phyloP scores from a whole-genome alignment of 2,113 vertebrate genomes.

The Solea solea region DNA sequence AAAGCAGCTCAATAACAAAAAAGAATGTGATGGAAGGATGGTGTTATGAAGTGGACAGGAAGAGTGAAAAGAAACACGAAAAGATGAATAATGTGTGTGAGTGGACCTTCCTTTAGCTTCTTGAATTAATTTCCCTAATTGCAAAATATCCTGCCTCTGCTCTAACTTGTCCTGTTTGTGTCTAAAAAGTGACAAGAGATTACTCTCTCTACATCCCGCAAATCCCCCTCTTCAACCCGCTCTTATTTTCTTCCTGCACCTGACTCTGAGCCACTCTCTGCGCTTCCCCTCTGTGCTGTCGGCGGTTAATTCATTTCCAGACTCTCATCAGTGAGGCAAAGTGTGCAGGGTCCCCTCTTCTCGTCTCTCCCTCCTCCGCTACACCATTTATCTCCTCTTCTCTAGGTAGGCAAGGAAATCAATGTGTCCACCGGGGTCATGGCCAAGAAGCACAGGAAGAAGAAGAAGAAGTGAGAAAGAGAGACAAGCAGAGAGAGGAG shows the following conservation, averaged over 20 bases:
- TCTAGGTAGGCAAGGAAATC: constrained; percentile 56
- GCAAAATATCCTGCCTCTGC: constrained; percentile 24
- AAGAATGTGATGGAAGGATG: constrained; percentile 23
- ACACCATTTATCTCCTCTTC: constrained; percentile 44
- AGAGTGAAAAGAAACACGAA: constrained; percentile 24
- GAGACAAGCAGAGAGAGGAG: constrained; percentile 36
- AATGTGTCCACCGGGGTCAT: constrained; percentile 65
- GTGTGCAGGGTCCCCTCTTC: constrained; percentile 60
- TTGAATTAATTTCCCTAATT: constrained; percentile 40
- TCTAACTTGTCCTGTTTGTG: constrained; percentile 61
- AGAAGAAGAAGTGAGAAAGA: constrained; percentile 26
- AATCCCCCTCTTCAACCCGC: constrained; percentile 44
- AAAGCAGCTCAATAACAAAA: background rate
- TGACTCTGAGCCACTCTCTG: constrained; percentile 35
- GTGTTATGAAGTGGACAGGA: constrained; percentile 17
- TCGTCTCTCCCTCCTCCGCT: constrained; percentile 43
- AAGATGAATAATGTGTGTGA: constrained; percentile 39
- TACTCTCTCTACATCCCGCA: constrained; percentile 34
- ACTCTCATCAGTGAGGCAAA: constrained; percentile 65
- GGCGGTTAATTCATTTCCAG: constrained; percentile 68
- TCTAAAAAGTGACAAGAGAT: constrained; percentile 59
- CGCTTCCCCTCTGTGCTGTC: constrained; percentile 47
- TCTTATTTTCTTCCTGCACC: constrained; percentile 41
- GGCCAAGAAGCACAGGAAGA: constrained; percentile 26
- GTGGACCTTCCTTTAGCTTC: constrained; percentile 42